Evolutionary conservation across 2,888 invertebrate genomes (phyloP).

Genomic region (Stegophylla sp.): DNA sequence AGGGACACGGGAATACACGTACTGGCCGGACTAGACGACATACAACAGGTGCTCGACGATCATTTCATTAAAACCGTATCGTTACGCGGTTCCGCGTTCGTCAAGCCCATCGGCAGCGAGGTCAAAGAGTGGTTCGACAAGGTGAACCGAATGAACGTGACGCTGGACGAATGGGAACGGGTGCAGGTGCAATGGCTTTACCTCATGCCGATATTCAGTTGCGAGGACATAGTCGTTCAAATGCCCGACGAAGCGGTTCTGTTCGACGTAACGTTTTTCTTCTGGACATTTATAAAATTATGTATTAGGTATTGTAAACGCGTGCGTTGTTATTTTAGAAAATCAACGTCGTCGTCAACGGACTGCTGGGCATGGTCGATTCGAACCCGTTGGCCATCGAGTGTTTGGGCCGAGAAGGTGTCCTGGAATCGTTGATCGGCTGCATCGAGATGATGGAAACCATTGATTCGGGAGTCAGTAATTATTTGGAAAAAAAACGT

Average conservation of each 20-base stretch:
- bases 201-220: constrained; percentile 84
- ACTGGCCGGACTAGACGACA: constrained; percentile 77
- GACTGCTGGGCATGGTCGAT: constrained; percentile 72
- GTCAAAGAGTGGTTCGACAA: constrained; percentile 78
- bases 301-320: not conserved
- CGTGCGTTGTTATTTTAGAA: constrained; percentile 64
- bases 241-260: constrained; percentile 84
- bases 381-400: constrained; percentile 73
- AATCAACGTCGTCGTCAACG: constrained; percentile 74
- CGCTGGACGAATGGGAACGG: constrained; percentile 84
- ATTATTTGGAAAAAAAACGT: constrained; percentile 83
- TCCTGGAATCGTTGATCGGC: constrained; percentile 75
- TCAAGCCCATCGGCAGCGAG: constrained; percentile 78
- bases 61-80: constrained; percentile 83
- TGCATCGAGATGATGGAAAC: constrained; percentile 76
- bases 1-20: constrained; percentile 79
- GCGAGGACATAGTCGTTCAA: constrained; percentile 83
- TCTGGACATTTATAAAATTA: too few species aligned
- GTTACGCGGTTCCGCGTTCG: constrained; percentile 85
- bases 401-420: constrained; percentile 72
- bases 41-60: constrained; percentile 81
- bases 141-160: constrained; percentile 73
- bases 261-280: constrained; percentile 68
- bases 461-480: constrained; percentile 82
- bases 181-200: constrained; percentile 88